Percentiles rank a stretch among this genome's conserved stretches.
These are phyloP conservation scores for Nannobrachium achirus DNA, from an alignment of 2,113 vertebrate species.

Conservation along the genomic window DNA sequence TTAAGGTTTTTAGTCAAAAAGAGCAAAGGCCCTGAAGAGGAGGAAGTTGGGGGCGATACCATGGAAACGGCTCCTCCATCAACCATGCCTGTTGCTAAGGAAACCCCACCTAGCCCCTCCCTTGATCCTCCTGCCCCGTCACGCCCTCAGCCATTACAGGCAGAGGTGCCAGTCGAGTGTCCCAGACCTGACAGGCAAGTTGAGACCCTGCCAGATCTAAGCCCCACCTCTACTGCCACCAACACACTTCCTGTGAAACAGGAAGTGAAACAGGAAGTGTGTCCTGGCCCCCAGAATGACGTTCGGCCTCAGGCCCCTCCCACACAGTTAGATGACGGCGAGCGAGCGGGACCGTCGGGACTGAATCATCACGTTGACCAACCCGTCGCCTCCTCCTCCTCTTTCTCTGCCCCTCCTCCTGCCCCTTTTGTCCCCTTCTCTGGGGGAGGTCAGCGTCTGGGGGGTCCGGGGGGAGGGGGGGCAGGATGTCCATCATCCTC, in stretches of 20 bases:
- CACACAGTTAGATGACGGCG: slow-evolving; percentile 41
- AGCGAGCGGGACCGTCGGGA: slow-evolving; percentile 69
- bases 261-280: slow-evolving; percentile 40
- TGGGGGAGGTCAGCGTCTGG: slow-evolving; percentile 79
- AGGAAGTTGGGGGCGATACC: slow-evolving; percentile 31
- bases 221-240: slow-evolving; percentile 15
- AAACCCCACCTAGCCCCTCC: slow-evolving; percentile 16
- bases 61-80: slow-evolving; percentile 33
- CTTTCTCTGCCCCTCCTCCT: slow-evolving; percentile 18
- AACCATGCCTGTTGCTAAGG: slow-evolving; percentile 32
- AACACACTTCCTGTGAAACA: slow-evolving; percentile 33
- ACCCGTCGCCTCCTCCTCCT: background rate
- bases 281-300: slow-evolving; percentile 20
- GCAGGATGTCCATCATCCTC: slow-evolving; percentile 51
- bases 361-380: slow-evolving; percentile 18
- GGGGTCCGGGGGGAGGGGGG: slow-evolving; percentile 40
- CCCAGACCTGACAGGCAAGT: slow-evolving; percentile 1
- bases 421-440: slow-evolving; percentile 76
- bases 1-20: slow-evolving; percentile 76
- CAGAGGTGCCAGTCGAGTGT: slow-evolving; percentile 14
- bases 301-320: slow-evolving; percentile 50
- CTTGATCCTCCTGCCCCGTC: slow-evolving; percentile 18
- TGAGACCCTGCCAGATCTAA: slow-evolving; percentile 17
- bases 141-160: background rate
- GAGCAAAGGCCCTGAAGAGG: slow-evolving; percentile 44